Conservation (phyloP, 2,797 vertebrate genomes). For the Limosa lapponica region DNA sequence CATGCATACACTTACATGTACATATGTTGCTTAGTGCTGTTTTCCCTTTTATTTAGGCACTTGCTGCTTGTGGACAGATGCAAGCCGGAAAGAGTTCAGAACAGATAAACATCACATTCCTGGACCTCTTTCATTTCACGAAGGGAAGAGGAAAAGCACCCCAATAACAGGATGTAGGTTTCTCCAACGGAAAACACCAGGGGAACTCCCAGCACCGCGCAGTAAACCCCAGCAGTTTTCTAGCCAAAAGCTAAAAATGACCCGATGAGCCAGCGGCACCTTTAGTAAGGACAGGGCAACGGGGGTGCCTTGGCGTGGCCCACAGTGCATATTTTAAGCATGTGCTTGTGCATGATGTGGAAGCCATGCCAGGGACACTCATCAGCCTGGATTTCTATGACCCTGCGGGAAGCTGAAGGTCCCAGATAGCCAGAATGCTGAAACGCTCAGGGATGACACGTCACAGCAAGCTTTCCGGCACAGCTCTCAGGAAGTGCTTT, state of each 20-base stretch:
- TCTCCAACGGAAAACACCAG: neutral
- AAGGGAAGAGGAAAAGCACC: neutral
- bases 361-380: neutral
- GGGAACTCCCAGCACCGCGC: neutral
- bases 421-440: neutral
- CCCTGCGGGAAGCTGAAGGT: neutral
- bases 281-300: neutral
- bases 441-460: accelerated
- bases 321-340: neutral
- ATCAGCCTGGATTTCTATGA: neutral
- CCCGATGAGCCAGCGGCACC: neutral
- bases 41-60: neutral
- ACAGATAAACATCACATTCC: neutral
- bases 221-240: neutral
- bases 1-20: neutral
- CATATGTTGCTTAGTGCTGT: neutral
- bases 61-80: neutral
- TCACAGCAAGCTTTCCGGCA: neutral
- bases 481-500: neutral
- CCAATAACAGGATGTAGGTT: conserved; percentile 30
- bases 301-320: accelerated
- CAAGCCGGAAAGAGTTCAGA: neutral
- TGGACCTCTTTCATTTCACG: neutral
- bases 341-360: neutral
- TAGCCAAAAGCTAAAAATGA: conserved; percentile 17